Evolutionary conservation across 1,140 invertebrate species (phyloP).

Genomic region (Alviniconcha marisindica): DNA sequence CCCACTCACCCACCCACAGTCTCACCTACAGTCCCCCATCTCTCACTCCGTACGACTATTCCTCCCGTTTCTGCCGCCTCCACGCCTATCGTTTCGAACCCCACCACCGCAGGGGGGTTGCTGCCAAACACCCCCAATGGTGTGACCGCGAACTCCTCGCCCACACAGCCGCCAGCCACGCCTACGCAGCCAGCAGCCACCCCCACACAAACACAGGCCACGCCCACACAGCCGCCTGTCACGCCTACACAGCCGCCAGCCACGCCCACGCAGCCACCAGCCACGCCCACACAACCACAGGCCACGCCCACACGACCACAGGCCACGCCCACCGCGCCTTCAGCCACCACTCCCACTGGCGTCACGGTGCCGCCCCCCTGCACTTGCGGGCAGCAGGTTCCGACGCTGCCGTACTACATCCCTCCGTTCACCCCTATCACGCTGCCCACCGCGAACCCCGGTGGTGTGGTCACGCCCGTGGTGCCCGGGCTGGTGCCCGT

Average conservation of each 20-base stretch:
- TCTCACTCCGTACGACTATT: no score
- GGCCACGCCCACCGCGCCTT: not conserved
- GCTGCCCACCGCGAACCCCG: not conserved
- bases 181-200: not conserved
- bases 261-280: not conserved
- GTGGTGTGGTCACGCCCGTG: not conserved
- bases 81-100: no score
- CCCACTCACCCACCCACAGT: no score
- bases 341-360: not conserved
- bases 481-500: conserved; percentile 4
- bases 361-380: not conserved
- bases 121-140: no score
- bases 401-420: not conserved
- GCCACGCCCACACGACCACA: not conserved
- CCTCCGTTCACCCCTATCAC: not conserved
- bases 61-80: no score
- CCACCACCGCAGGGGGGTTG: no score
- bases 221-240: not conserved
- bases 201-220: not conserved
- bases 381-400: not conserved
- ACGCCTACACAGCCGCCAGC: not conserved
- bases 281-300: not conserved
- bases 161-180: not conserved
- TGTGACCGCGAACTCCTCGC: no score
- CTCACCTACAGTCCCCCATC: no score